Evolutionary conservation across 2,797 vertebrate genomes (phyloP).

Genomic region (Sebastiscus albofasciatus): DNA sequence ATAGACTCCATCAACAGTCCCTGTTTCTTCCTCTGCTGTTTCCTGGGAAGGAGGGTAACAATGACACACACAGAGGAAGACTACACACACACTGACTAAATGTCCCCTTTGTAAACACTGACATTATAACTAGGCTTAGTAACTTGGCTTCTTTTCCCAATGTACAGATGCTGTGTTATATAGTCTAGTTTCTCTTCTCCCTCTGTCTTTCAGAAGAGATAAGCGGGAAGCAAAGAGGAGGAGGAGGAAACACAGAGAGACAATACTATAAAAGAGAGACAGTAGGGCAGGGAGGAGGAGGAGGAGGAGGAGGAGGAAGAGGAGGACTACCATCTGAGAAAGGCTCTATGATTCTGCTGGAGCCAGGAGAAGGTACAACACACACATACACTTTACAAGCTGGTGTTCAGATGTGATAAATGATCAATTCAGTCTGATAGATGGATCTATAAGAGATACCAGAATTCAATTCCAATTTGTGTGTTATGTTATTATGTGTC

Average conservation of each 20-base stretch:
- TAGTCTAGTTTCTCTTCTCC: neutral
- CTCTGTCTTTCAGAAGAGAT: constrained; percentile 5
- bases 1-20: neutral
- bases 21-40: constrained; percentile 37
- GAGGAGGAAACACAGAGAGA: constrained; percentile 3
- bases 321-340: neutral
- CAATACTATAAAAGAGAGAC: neutral
- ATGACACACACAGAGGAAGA: neutral
- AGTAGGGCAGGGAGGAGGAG: neutral
- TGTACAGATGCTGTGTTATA: neutral
- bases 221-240: neutral
- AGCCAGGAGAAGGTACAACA: constrained; percentile 37
- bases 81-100: neutral
- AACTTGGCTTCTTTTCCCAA: neutral
- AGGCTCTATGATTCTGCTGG: constrained; percentile 12
- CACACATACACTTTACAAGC: neutral
- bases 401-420: neutral
- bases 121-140: neutral
- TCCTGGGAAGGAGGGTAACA: constrained; percentile 35
- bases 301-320: neutral
- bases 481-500: neutral
- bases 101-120: neutral
- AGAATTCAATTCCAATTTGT: neutral
- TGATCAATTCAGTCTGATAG: neutral
- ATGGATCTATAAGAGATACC: neutral